A percentile compares a stretch with the other conserved stretches of the same genome.
Conservation (phyloP, 2,113 vertebrate genomes). For the Brachyhypopomus gauderio region DNA sequence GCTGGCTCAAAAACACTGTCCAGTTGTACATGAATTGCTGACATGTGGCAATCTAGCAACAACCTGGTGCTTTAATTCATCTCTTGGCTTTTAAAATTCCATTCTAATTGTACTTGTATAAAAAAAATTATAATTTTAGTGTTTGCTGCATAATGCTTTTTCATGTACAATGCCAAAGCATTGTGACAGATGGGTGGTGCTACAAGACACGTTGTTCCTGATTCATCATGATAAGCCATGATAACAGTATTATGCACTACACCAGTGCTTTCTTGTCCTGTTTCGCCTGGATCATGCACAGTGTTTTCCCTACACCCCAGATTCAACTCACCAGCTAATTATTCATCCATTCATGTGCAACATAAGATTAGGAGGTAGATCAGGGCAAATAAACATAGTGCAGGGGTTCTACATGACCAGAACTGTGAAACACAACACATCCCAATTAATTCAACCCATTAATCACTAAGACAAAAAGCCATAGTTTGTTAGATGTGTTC, state of each 20-base stretch:
- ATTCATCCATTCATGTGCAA: neutral
- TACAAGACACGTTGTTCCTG: neutral
- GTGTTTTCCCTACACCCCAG: neutral
- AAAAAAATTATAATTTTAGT: neutral
- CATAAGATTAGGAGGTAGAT: neutral
- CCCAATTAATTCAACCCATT: neutral
- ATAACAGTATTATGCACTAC: neutral
- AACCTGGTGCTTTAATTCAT: neutral
- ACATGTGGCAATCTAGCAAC: neutral
- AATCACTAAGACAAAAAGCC: neutral
- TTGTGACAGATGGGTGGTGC: neutral
- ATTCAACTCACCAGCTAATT: neutral
- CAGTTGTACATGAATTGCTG: constrained; percentile 8
- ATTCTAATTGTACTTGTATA: neutral
- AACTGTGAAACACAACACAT: neutral
- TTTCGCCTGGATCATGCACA: neutral
- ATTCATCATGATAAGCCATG: constrained; percentile 16
- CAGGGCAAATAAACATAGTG: neutral
- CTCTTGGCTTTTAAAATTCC: neutral
- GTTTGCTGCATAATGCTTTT: neutral
- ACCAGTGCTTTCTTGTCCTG: neutral
- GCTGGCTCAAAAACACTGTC: neutral
- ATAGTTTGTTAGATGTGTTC: neutral
- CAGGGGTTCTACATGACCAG: neutral
- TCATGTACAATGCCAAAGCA: neutral